A percentile compares a stretch with the other conserved stretches of the same genome.
Evolutionary conservation across 2,113 vertebrate genomes (phyloP).

Genomic region (Prolemur simus): DNA sequence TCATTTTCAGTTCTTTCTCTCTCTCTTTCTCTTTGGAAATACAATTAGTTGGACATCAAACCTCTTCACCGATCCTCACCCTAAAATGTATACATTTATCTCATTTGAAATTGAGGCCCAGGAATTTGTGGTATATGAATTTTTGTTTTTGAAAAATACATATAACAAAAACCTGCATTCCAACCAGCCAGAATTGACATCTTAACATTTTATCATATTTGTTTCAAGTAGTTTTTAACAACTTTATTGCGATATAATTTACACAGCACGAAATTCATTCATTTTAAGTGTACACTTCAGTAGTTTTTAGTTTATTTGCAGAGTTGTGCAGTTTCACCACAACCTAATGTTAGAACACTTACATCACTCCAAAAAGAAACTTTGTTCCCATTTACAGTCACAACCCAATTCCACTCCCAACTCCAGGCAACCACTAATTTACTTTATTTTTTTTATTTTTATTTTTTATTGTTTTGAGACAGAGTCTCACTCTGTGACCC

Average conservation of each 20-base stretch:
- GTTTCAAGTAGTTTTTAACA: constrained; percentile 49
- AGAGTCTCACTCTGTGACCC: no score
- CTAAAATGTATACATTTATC: background rate
- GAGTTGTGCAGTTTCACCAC: background rate
- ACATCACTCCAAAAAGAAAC: background rate
- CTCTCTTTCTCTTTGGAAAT: background rate
- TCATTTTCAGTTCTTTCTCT: background rate
- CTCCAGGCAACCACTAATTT: background rate
- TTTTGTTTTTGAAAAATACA: constrained; percentile 33
- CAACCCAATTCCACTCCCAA: background rate
- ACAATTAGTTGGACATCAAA: background rate
- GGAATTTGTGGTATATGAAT: background rate
- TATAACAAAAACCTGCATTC: constrained; percentile 15
- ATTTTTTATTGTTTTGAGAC: no score
- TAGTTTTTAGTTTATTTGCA: background rate
- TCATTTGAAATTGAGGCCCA: constrained; percentile 24
- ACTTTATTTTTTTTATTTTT: background rate
- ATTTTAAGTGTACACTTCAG: constrained; percentile 19
- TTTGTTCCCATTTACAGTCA: background rate
- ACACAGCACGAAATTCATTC: constrained; percentile 7
- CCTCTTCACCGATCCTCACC: background rate
- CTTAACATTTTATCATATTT: constrained; percentile 44
- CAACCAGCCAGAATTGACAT: constrained; percentile 29
- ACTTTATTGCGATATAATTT: constrained; percentile 63
- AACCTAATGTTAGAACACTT: constrained; percentile 21